phyloP scores from a whole-genome alignment of 2,888 invertebrate genomes.

The Drosophila peninsularis region DNA sequence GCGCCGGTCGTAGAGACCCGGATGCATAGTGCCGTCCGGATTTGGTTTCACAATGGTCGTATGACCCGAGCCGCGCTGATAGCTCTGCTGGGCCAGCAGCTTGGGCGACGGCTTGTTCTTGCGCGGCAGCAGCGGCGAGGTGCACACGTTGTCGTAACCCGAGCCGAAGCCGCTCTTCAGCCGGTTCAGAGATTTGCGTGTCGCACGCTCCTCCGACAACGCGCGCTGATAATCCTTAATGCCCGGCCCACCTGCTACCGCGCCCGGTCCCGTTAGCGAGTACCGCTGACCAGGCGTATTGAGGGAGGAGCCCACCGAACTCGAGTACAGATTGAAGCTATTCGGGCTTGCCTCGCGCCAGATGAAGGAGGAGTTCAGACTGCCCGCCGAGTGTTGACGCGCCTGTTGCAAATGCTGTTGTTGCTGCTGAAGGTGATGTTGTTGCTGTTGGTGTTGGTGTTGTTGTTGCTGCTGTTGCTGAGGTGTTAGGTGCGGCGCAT shows the following conservation, averaged over 20 bases:
- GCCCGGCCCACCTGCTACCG: conserved; percentile 25
- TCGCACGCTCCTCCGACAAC: conserved; percentile 82
- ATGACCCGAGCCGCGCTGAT: conserved; percentile 40
- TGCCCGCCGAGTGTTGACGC: conserved; percentile 82
- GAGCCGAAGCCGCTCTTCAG: conserved; percentile 84
- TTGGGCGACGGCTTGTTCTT: conserved; percentile 82
- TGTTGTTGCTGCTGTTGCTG: conserved; percentile 54
- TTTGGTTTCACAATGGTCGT: conserved; percentile 68
- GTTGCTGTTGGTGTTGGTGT: conserved; percentile 17
- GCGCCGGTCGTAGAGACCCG: conserved; percentile 84
- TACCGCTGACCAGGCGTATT: conserved; percentile 81
- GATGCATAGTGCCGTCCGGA: conserved; percentile 61
- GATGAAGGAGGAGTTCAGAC: conserved; percentile 84
- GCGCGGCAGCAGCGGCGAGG: conserved; percentile 83
- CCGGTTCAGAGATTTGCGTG: conserved; percentile 82
- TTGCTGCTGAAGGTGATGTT: conserved; percentile 19
- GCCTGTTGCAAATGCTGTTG: conserved; percentile 23
- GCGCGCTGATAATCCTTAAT: conserved; percentile 81
- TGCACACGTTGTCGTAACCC: conserved; percentile 84
- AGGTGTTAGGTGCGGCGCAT: conserved; percentile 50
- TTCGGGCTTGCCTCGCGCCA: conserved; percentile 85
- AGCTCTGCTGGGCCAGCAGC: conserved; percentile 51
- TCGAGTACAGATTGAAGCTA: conserved; percentile 84
- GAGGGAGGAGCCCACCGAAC: conserved; percentile 84
- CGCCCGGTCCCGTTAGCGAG: conserved; percentile 69